Percentiles rank a stretch among this genome's conserved stretches.
phyloP scores from a whole-genome alignment of 2,888 invertebrate genomes.

The Callosobruchus maculatus region DNA sequence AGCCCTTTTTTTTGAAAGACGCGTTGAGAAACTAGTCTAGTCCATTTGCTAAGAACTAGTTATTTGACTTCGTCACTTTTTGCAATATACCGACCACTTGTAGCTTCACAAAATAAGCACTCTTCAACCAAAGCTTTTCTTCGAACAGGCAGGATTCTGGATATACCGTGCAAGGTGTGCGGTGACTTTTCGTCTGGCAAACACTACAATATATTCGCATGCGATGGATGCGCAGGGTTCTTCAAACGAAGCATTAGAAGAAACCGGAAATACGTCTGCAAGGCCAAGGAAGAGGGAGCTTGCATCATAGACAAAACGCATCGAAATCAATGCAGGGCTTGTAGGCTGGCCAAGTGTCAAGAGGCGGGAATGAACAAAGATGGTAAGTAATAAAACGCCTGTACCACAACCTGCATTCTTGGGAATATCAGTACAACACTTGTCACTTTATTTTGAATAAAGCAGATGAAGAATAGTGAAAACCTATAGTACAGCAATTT shows the following conservation, averaged over 20 bases:
- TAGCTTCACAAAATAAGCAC: too few relatives aligned
- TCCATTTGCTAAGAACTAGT: too few relatives aligned
- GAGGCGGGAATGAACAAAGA: slow-evolving; percentile 96
- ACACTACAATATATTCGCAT: slow-evolving; percentile 98
- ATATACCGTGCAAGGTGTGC: slow-evolving; percentile 97
- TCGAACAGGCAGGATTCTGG: slow-evolving; percentile 85
- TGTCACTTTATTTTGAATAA: too few relatives aligned
- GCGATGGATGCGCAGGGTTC: slow-evolving; percentile 91
- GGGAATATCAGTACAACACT: too few relatives aligned
- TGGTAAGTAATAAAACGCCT: slow-evolving; percentile 64
- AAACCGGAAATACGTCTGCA: slow-evolving; percentile 92
- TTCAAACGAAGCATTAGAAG: slow-evolving; percentile 93
- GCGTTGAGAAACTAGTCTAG: too few relatives aligned
- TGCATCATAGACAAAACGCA: slow-evolving; percentile 95
- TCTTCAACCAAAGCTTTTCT: not conserved
- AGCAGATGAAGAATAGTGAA: too few relatives aligned
- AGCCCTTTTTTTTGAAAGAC: too few relatives aligned
- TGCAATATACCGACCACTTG: too few relatives aligned
- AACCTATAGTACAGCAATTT: too few relatives aligned
- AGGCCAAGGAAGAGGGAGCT: slow-evolving; percentile 80
- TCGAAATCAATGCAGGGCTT: slow-evolving; percentile 93
- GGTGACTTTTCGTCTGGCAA: slow-evolving; percentile 98
- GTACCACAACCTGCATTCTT: too few relatives aligned
- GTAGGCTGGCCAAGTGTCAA: slow-evolving; percentile 85
- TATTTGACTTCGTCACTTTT: too few relatives aligned